Percentiles rank a stretch among this genome's conserved stretches.
Conservation (phyloP, 2,797 vertebrate genomes). For the Prionace glauca region DNA sequence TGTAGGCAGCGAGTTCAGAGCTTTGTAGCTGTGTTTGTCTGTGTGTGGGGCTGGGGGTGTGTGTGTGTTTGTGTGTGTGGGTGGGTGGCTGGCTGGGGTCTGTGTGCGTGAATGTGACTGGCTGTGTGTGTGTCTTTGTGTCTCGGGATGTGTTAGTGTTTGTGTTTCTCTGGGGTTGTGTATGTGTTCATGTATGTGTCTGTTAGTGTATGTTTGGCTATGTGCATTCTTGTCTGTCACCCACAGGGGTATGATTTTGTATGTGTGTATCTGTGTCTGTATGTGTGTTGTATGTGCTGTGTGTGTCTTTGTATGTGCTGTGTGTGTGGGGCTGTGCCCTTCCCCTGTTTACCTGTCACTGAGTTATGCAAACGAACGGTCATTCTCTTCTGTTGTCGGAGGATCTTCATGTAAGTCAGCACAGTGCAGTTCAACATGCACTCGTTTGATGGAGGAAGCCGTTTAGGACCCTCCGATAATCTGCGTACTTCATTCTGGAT, state of each 20-base stretch:
- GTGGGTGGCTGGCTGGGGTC: no score
- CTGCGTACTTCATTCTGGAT: background rate
- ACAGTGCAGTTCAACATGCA: constrained; percentile 25
- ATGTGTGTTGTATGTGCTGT: no score
- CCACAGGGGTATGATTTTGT: background rate
- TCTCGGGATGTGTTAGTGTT: background rate
- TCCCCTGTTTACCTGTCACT: constrained; percentile 17
- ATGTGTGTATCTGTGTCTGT: no score
- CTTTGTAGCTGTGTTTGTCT: background rate
- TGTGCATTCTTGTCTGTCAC: background rate
- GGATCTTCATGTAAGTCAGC: constrained; percentile 20
- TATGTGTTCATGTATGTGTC: background rate
- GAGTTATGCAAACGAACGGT: constrained; percentile 16
- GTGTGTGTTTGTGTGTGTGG: no score
- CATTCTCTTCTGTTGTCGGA: constrained; percentile 9
- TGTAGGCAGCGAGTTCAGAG: no score
- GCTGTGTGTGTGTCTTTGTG: background rate
- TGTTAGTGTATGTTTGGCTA: no score
- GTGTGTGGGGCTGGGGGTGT: background rate
- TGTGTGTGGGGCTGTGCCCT: background rate
- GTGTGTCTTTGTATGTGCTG: no score
- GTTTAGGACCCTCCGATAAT: background rate
- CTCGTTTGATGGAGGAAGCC: background rate
- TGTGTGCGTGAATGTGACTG: background rate
- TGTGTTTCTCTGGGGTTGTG: background rate